A percentile compares a stretch with the other conserved stretches of the same genome.
Evolutionary conservation across 2,113 vertebrate genomes (phyloP).

Genomic region (Saimiri boliviensis): DNA sequence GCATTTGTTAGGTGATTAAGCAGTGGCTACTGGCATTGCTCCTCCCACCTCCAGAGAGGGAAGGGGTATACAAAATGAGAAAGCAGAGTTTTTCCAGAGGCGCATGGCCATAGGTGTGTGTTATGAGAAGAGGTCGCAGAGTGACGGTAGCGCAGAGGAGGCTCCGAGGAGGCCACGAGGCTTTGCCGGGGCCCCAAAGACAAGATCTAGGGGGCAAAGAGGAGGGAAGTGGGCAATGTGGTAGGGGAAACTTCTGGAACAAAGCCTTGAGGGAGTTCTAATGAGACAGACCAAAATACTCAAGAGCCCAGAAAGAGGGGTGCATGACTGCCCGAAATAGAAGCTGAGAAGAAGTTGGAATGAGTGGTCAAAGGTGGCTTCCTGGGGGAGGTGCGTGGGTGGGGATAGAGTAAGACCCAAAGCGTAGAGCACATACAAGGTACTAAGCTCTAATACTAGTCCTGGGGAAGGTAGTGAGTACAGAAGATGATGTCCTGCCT

Average conservation of each 20-base stretch:
- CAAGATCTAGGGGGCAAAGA: not conserved
- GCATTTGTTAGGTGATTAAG: not conserved
- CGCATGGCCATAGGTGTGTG: accelerated
- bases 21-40: not conserved
- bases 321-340: not conserved
- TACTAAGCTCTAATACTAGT: not conserved
- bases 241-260: not conserved
- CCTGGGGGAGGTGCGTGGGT: not conserved
- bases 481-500: too few species aligned
- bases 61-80: not conserved
- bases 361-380: not conserved
- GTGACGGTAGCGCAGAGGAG: accelerated
- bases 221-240: not conserved
- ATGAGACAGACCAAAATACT: not conserved
- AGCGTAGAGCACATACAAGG: not conserved
- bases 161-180: not conserved
- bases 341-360: not conserved
- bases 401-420: not conserved
- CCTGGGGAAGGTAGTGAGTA: not conserved
- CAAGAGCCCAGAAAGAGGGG: not conserved
- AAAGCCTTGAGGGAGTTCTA: not conserved
- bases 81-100: not conserved
- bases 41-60: not conserved
- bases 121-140: not conserved
- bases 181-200: not conserved